Conservation (phyloP, 1,140 invertebrate genomes). For the Pollicipes pollicipes region DNA sequence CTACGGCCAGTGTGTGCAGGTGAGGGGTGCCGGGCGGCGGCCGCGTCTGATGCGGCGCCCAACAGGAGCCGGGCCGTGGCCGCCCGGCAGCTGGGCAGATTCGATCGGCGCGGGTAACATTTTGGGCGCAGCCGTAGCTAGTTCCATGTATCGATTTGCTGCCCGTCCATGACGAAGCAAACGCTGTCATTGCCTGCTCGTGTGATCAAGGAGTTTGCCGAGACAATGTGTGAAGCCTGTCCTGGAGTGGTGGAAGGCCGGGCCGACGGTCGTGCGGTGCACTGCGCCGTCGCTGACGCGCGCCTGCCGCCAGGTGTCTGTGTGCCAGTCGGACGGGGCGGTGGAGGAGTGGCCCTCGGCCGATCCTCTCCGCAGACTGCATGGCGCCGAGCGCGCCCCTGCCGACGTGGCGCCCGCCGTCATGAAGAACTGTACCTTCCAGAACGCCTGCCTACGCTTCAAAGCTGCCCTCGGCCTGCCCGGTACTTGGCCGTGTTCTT, state of each 20-base stretch:
- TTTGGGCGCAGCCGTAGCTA: not conserved
- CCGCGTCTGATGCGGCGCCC: not conserved
- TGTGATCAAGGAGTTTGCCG: too few species aligned
- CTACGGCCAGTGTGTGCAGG: constrained; percentile 67
- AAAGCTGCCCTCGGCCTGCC: constrained; percentile 51
- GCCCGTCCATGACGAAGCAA: not conserved
- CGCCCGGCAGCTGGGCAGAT: not conserved
- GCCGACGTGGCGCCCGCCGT: constrained; percentile 12
- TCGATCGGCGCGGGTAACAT: not conserved
- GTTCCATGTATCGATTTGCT: not conserved
- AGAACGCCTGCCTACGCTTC: constrained; percentile 49
- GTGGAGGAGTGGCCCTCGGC: not conserved
- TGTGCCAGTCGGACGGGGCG: constrained; percentile 9
- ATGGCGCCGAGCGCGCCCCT: constrained; percentile 12
- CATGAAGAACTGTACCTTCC: constrained; percentile 38
- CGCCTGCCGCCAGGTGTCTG: constrained; percentile 13
- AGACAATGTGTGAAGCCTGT: too few species aligned
- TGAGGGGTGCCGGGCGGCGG: constrained; percentile 22
- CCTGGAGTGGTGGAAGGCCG: too few species aligned
- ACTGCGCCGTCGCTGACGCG: too few species aligned
- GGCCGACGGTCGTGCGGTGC: too few species aligned
- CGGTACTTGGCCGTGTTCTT: constrained; percentile 27
- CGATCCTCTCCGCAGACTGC: constrained; percentile 7
- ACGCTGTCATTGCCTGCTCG: not conserved
- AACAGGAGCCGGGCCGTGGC: not conserved